Conservation (phyloP, 2,888 invertebrate genomes). For the Synergus gifuensis region DNA sequence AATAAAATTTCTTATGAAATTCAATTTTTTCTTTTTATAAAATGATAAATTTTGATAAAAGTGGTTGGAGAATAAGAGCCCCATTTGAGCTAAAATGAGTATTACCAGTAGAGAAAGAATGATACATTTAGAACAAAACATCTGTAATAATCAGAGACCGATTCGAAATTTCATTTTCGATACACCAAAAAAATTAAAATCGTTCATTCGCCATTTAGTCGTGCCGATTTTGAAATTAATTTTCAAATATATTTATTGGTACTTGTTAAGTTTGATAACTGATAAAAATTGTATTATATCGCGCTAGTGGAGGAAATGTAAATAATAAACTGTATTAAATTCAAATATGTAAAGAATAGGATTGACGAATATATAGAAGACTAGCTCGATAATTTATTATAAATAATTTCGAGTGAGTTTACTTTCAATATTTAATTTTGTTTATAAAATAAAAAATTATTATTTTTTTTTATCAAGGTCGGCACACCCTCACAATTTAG, state of each 20-base stretch:
- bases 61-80: conserved; percentile 4
- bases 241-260: background rate
- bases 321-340: conserved; percentile 14
- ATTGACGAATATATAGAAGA: background rate
- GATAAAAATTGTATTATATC: background rate
- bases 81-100: background rate
- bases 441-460: background rate
- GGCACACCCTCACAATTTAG: conserved; percentile 11
- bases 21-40: background rate
- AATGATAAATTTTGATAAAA: background rate
- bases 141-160: background rate
- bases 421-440: background rate
- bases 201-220: background rate
- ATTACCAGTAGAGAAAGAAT: background rate
- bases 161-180: background rate
- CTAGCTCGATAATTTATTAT: background rate
- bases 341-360: conserved; percentile 8
- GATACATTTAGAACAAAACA: background rate
- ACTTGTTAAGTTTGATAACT: conserved; percentile 9
- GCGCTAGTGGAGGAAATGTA: conserved; percentile 12
- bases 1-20: background rate
- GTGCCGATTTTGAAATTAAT: conserved; percentile 36
- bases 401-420: background rate
- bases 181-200: background rate
- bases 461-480: conserved; percentile 7